Conservation (phyloP, 2,888 invertebrate species). For the Polymixis flavicincta region DNA sequence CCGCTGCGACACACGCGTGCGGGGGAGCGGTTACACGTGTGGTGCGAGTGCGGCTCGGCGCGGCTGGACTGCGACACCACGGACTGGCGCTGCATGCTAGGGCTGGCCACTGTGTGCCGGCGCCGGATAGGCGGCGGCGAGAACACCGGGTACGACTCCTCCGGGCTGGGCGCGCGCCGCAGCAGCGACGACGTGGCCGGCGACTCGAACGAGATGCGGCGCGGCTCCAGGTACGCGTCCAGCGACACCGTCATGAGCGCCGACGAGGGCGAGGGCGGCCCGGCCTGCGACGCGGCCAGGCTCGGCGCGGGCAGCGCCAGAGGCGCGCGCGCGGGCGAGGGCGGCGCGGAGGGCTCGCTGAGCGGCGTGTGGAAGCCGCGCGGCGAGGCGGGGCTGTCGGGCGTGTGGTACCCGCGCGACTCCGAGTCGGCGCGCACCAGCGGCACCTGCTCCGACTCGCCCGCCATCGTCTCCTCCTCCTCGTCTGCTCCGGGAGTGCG, state of each 20-base stretch:
- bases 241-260: constrained; percentile 96
- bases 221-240: constrained; percentile 96
- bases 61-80: constrained; percentile 94
- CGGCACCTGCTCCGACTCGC: constrained; percentile 83
- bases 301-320: constrained; percentile 81
- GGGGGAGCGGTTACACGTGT: constrained; percentile 94
- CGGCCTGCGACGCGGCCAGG: constrained; percentile 76
- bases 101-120: constrained; percentile 90
- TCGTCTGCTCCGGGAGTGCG: constrained; percentile 76
- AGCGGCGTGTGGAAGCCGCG: constrained; percentile 96
- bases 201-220: constrained; percentile 95
- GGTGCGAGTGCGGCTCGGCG: constrained; percentile 94
- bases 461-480: constrained; percentile 81
- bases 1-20: constrained; percentile 28
- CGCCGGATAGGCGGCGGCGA: constrained; percentile 95
- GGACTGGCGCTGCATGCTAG: constrained; percentile 92
- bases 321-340: constrained; percentile 88
- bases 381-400: constrained; percentile 79
- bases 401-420: constrained; percentile 90
- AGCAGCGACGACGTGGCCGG: constrained; percentile 93
- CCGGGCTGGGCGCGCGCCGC: constrained; percentile 93
- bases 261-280: constrained; percentile 95
- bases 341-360: constrained; percentile 89
- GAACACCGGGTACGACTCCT: constrained; percentile 96
- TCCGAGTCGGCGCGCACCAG: constrained; percentile 90